Percentiles rank a stretch among this genome's conserved stretches.
phyloP scores from a whole-genome alignment of 2,888 invertebrate species.

The Antheraea assamensis region DNA sequence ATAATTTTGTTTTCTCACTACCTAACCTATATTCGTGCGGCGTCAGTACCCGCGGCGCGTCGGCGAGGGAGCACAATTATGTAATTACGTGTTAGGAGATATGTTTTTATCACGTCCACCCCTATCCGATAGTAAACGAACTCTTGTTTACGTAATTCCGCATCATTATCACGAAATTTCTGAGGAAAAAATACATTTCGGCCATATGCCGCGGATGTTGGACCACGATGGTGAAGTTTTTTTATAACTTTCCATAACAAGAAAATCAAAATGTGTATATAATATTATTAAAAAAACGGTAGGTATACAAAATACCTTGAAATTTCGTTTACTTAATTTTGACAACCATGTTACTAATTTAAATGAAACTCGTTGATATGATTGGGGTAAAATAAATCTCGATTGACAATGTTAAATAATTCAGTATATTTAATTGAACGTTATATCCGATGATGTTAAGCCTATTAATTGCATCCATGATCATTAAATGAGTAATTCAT shows the following conservation, averaged over 20 bases:
- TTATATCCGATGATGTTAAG: slow-evolving; percentile 25
- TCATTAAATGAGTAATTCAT: neutral
- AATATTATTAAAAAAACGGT: neutral
- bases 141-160: slow-evolving; percentile 75
- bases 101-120: slow-evolving; percentile 82
- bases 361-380: neutral
- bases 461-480: neutral
- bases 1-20: slow-evolving; percentile 66
- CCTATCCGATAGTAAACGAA: slow-evolving; percentile 78
- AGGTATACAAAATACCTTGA: neutral
- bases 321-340: neutral
- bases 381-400: neutral
- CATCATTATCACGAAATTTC: slow-evolving; percentile 51
- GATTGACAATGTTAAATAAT: slow-evolving; percentile 11
- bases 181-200: slow-evolving; percentile 34
- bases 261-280: neutral
- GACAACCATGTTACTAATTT: neutral
- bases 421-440: slow-evolving; percentile 3
- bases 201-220: slow-evolving; percentile 47
- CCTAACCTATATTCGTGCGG: slow-evolving; percentile 76
- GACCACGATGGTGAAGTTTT: slow-evolving; percentile 12
- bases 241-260: neutral
- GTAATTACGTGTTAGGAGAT: slow-evolving; percentile 82
- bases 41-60: slow-evolving; percentile 71
- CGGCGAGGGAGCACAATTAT: slow-evolving; percentile 76